Evolutionary conservation across 2,888 invertebrate genomes (phyloP).

Genomic region (Oligia strigilis): DNA sequence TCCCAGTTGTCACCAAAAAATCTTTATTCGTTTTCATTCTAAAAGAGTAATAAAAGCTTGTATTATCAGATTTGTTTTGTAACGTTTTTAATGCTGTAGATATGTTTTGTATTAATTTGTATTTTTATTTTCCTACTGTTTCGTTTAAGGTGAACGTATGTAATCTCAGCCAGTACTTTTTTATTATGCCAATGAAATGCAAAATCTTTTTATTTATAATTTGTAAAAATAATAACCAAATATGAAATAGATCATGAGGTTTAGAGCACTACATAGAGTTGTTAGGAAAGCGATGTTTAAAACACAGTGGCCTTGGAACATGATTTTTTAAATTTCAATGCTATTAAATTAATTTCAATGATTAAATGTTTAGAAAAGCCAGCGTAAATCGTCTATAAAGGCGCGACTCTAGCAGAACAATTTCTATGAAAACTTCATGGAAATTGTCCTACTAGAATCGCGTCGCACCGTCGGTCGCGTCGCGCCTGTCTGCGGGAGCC

Average conservation of each 20-base stretch:
- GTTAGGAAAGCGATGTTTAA: neutral
- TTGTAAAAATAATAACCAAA: neutral
- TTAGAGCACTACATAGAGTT: neutral
- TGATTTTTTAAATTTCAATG: neutral
- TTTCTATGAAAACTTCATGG: neutral
- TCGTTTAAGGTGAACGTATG: neutral
- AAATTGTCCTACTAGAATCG: neutral
- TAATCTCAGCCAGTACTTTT: neutral
- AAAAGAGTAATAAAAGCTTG: constrained; percentile 8
- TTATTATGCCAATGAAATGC: neutral
- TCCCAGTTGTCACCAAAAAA: constrained; percentile 9
- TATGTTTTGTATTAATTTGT: neutral
- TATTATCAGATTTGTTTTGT: constrained; percentile 10
- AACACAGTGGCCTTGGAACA: neutral
- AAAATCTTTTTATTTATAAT: neutral
- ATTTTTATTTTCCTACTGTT: neutral
- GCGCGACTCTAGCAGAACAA: neutral
- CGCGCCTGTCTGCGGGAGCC: too few relatives aligned
- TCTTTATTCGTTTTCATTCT: constrained; percentile 13
- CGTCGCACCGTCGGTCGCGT: too few relatives aligned
- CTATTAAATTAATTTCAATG: neutral
- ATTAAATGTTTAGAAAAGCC: neutral
- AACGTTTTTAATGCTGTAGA: neutral
- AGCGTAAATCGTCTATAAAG: neutral
- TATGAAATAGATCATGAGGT: neutral